A percentile compares a stretch with the other conserved stretches of the same genome.
Evolutionary conservation across 2,888 invertebrate genomes (phyloP).

Genomic region (Carterocephalus palaemon): DNA sequence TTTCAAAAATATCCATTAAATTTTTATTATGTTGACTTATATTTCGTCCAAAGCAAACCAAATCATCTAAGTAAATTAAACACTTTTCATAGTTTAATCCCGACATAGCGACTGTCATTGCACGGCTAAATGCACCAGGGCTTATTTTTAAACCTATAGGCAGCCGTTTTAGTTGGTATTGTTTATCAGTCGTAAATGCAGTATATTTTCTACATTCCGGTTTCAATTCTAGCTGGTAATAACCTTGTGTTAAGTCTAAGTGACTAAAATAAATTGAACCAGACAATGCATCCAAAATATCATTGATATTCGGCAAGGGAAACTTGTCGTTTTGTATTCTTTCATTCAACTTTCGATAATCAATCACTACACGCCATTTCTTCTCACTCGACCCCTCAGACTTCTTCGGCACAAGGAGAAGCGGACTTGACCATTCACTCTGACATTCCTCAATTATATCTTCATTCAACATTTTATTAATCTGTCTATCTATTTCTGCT

Average conservation of each 20-base stretch:
- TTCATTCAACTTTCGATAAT: constrained; percentile 17
- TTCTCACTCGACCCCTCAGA: constrained; percentile 2
- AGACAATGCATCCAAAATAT: constrained; percentile 20
- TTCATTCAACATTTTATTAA: constrained; percentile 16
- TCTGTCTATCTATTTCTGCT: constrained; percentile 16
- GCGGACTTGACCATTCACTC: constrained; percentile 23
- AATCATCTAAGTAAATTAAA: constrained; percentile 19
- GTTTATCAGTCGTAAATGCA: constrained; percentile 23
- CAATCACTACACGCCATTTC: constrained; percentile 25
- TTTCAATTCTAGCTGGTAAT: constrained; percentile 17
- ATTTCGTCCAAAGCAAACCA: constrained; percentile 13
- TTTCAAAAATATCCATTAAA: constrained; percentile 5
- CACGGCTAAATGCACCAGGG: constrained; percentile 13
- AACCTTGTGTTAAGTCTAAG: constrained; percentile 25
- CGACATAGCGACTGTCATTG: constrained; percentile 22
- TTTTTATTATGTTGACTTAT: constrained; percentile 19
- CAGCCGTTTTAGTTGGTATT: constrained; percentile 27
- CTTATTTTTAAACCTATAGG: constrained; percentile 22
- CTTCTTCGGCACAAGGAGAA: constrained; percentile 22
- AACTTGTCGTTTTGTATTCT: constrained; percentile 14
- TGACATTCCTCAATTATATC: constrained; percentile 16
- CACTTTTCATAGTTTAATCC: constrained; percentile 22
- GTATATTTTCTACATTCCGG: constrained; percentile 26
- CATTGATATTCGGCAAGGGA: constrained; percentile 23
- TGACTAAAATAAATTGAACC: no score